phyloP scores from a whole-genome alignment of 64 coral and sea anemone genomes.

The Stichodactyla mertensii region DNA sequence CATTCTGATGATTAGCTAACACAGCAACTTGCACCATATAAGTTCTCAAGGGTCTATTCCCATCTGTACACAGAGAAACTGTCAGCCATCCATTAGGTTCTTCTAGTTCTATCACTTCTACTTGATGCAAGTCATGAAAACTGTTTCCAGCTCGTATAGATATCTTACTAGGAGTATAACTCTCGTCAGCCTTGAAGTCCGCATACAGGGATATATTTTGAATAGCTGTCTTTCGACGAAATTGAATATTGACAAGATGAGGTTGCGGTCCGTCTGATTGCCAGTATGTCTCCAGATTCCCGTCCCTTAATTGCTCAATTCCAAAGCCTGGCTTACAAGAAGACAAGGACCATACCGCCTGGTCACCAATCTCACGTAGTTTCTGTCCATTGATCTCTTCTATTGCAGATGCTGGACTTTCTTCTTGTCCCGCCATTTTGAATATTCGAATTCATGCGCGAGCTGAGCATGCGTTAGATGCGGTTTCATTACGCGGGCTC shows the following conservation, averaged over 20 bases:
- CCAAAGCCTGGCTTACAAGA: slow-evolving; percentile 99
- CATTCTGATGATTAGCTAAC: slow-evolving; percentile 95
- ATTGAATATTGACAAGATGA: slow-evolving; percentile 91
- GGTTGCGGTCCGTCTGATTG: slow-evolving; percentile 96
- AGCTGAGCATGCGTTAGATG: slow-evolving; percentile 42
- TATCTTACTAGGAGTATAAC: slow-evolving; percentile 98
- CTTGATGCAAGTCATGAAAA: slow-evolving; percentile 91
- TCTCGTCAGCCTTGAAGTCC: slow-evolving; percentile 96
- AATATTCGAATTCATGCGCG: neutral
- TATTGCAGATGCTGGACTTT: slow-evolving; percentile 28
- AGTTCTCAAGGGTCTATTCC: slow-evolving; percentile 69
- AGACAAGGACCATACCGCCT: slow-evolving; percentile 96
- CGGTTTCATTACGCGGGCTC: neutral
- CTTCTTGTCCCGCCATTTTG: slow-evolving; percentile 90
- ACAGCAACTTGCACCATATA: slow-evolving; percentile 97
- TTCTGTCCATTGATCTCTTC: slow-evolving; percentile 76
- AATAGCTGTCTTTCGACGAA: slow-evolving; percentile 87
- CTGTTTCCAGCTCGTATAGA: slow-evolving; percentile 89
- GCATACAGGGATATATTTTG: slow-evolving; percentile 95
- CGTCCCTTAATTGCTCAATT: slow-evolving; percentile 89
- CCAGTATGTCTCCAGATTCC: slow-evolving; percentile 98
- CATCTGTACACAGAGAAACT: slow-evolving; percentile 51
- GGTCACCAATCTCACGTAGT: slow-evolving; percentile 93
- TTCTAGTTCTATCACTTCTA: slow-evolving; percentile 89
- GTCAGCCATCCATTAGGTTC: slow-evolving; percentile 92